Evolutionary conservation across 1,140 invertebrate species (phyloP), one percentile per base, ranked within the genome.

Genomic region (Eurytemora carolleeae): DNA sequence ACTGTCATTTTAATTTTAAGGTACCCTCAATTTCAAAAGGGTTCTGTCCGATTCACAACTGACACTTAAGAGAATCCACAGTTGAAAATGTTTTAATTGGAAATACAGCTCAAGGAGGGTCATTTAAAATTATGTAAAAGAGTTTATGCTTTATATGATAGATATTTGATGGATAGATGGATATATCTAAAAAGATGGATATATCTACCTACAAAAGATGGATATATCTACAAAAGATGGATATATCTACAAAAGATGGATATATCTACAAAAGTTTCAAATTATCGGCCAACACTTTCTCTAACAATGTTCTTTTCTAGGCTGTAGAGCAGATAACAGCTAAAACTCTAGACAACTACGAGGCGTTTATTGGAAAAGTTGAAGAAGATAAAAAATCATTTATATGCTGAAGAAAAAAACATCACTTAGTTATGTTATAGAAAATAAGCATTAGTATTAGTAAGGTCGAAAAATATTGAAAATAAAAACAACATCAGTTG

Each of bases 261-360:
- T 12, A 44, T 44, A 12, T 12, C 31, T 7, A 44, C 31, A 44
- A 44, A 44, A 44, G 7, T 44, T 44, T 7, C 31, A 44, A 44
- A 7, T 44, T 44, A 7, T 7, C n/a, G 7, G 7, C 31, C 31
- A 44, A 12, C 31, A 44, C 7, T 12, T 44, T 44, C n/a, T n/a
- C 31, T n/a, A 44, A 44, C 7, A 44, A 12, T 44, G 7, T 44
- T 12, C n/a, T 44, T 44, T 12, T n/a, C 7, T 44, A 44, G 52
- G 23, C 19, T 62, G 57, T 62, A 23, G n/a, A 53, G 23, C 60
- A 62, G 24, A 62, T 62, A 17, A 62, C 60, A 21, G 60, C 24
- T 16, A 62, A 62, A 25, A 62, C 60, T n/a, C 25, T 57, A 2
- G 19, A 25, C 20, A 62, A 60, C 44, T 57, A 58, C 57, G 21